phyloP scores from a whole-genome alignment of 1,140 invertebrate genomes.

The Lethocerus indicus region DNA sequence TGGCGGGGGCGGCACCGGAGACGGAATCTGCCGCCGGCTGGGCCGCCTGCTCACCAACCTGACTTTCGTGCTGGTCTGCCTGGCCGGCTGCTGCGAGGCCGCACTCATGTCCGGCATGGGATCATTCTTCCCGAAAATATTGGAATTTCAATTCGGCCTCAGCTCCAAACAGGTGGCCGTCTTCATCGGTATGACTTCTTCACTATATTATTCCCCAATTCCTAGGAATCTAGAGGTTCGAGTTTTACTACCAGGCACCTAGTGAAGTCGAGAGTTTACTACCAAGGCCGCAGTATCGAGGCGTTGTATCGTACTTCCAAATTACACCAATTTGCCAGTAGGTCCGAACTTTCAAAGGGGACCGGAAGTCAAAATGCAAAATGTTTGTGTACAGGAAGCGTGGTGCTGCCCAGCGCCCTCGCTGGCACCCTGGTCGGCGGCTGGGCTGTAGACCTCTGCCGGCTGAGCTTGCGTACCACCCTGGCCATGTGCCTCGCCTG shows the following conservation, averaged over 20 bases:
- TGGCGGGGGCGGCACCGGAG: no score
- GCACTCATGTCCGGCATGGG: slow-evolving; percentile 62
- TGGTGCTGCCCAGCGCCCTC: slow-evolving; percentile 52
- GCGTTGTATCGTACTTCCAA: no score
- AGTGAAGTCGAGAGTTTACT: no score
- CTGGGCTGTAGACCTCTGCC: slow-evolving; percentile 20
- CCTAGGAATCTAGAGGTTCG: no score
- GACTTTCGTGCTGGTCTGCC: slow-evolving; percentile 61
- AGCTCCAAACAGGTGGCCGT: slow-evolving; percentile 51
- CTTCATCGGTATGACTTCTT: slow-evolving; percentile 42
- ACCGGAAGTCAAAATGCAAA: no score
- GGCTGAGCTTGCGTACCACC: not conserved
- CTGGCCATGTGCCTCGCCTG: not conserved
- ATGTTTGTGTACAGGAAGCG: slow-evolving; percentile 36
- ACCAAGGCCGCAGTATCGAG: no score
- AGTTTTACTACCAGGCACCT: no score
- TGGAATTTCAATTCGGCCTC: slow-evolving; percentile 69
- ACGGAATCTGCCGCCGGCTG: no score
- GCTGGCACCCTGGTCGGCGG: slow-evolving; percentile 67
- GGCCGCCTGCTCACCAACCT: slow-evolving; percentile 53
- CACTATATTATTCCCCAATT: no score
- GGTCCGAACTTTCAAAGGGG: no score
- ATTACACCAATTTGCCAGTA: no score
- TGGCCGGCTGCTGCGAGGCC: slow-evolving; percentile 62
- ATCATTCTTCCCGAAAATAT: slow-evolving; percentile 65